Conservation (phyloP, 2,797 vertebrate species). For the Chelon auratus region DNA sequence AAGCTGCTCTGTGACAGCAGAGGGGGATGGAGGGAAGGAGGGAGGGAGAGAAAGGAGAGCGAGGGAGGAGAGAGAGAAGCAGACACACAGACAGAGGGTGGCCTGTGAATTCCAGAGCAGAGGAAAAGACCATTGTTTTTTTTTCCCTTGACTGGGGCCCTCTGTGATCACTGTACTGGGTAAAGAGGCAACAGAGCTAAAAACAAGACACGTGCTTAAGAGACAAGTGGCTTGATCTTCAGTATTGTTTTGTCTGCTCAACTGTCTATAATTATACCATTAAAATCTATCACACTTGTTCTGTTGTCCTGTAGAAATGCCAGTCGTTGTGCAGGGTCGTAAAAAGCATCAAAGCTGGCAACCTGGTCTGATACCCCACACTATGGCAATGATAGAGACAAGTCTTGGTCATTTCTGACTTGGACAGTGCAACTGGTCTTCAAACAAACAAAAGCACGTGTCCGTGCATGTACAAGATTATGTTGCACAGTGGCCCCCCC, state of each 20-base stretch:
- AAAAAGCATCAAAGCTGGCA: conserved; percentile 18
- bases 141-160: conserved; percentile 56
- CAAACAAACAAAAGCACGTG: conserved; percentile 32
- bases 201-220: conserved; percentile 34
- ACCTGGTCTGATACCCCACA: conserved; percentile 14
- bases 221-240: conserved; percentile 19
- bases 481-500: conserved; percentile 18
- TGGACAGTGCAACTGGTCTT: conserved; percentile 14
- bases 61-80: conserved; percentile 9
- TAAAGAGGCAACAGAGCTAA: conserved; percentile 42
- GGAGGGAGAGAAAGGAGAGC: conserved; percentile 40
- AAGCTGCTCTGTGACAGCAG: conserved; percentile 74
- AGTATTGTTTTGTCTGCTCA: conserved; percentile 9
- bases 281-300: conserved; percentile 31
- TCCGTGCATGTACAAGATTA: conserved; percentile 36
- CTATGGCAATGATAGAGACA: conserved; percentile 22
- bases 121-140: conserved; percentile 74
- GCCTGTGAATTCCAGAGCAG: conserved; percentile 72
- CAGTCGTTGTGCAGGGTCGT: conserved; percentile 6
- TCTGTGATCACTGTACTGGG: conserved; percentile 53
- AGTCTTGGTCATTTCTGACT: conserved; percentile 43
- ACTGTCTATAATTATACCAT: conserved; percentile 26
- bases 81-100: conserved; percentile 61
- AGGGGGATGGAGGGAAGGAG: conserved; percentile 56
- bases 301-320: conserved; percentile 5